phyloP scores from a whole-genome alignment of 2,888 invertebrate genomes.

The Encarsia formosa region DNA sequence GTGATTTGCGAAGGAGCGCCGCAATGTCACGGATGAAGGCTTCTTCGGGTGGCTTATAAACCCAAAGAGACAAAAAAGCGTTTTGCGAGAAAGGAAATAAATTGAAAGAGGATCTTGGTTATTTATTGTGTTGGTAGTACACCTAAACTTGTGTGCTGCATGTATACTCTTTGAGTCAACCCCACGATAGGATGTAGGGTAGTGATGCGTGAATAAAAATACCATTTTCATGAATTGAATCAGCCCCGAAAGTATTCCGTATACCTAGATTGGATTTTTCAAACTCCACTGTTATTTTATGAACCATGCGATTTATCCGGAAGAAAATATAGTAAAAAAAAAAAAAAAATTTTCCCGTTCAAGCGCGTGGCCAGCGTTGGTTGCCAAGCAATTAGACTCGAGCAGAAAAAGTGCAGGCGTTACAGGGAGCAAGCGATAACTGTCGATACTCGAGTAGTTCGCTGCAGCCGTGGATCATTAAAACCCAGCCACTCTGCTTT shows the following conservation, averaged over 20 bases:
- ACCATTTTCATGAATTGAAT: too few species aligned
- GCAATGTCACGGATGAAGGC: constrained; percentile 19
- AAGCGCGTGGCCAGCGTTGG: too few species aligned
- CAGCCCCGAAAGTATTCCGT: too few species aligned
- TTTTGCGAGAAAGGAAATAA: constrained; percentile 10
- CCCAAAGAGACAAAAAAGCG: constrained; percentile 7
- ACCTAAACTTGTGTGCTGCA: not conserved
- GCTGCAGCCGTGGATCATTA: not conserved
- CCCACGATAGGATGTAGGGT: too few species aligned
- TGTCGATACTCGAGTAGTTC: constrained; percentile 4
- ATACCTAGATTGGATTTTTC: too few species aligned
- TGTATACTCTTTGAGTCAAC: too few species aligned
- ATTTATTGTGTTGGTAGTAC: too few species aligned
- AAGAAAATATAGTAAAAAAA: not conserved
- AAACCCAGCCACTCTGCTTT: not conserved
- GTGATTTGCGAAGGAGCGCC: constrained; percentile 23
- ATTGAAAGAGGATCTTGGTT: constrained; percentile 15
- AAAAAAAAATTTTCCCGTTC: not conserved
- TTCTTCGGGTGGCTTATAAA: not conserved
- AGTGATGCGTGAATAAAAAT: too few species aligned
- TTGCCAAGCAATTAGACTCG: constrained; percentile 16
- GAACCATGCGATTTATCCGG: too few species aligned
- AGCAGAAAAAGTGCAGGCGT: not conserved
- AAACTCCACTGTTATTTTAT: too few species aligned
- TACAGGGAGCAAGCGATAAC: not conserved